Evolutionary conservation across 2,888 invertebrate genomes (phyloP), one percentile per base, ranked within the genome.

Genomic region (Chymomyza caudatula): DNA sequence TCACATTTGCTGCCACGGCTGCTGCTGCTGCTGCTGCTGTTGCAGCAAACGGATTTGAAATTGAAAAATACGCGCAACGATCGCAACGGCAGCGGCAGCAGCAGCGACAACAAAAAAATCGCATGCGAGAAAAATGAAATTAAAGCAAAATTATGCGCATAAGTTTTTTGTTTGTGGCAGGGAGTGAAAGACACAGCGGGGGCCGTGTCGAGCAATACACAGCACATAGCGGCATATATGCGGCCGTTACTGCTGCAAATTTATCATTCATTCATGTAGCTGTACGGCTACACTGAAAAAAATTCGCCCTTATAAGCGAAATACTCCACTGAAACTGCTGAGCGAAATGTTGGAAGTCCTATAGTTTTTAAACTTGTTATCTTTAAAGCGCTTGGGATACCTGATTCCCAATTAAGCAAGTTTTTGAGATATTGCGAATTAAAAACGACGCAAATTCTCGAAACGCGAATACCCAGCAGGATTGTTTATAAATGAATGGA

Each of bases 131-230:
- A 83, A 81, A 83, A 83, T 83, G 77, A 83, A 83, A 83, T 83
- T 86, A 85, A 85, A 72, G 75, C 83, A 83, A 83, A 80, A 83
- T 83, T 85, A 83, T 83, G 82, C 82, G 82, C 82, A 83, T 83
- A 83, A 83, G 84, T 80, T 85, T 42, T 56, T 15, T 29, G 15
- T 17, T 17, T 29, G 29, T 51, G 37, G 37, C 29, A 17, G 56
- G 22, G 13, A 13, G 54, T 54, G 15, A n/a, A 19, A 52, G 52
- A 52, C 20, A 47, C 49, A 47, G 15, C 17, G 13, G 47, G 23
- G 44, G 19, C 29, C 1, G 11, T 37, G 29, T n/a, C n/a, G 13
- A 52, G 19, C 29, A 25, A 53, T 4, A 53, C 22, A 53, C 15
- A 25, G 22, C 29, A 37, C 29, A 37, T 37, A 37, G 71, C 65